Evolutionary conservation across 2,888 invertebrate species (phyloP), one percentile per base, ranked within the genome.

Genomic region (Melolontha melolontha): DNA sequence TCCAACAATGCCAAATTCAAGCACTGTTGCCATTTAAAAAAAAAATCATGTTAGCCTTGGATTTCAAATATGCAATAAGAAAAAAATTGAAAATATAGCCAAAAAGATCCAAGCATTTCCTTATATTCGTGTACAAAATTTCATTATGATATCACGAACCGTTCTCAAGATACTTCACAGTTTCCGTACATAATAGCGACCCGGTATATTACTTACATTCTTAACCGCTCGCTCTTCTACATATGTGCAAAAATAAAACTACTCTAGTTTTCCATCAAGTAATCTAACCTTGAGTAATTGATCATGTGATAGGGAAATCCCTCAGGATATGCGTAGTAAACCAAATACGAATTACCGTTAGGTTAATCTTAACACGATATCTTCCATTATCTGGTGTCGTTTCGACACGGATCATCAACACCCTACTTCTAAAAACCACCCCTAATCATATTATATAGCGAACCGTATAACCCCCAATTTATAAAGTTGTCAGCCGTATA

Each of bases 261-360:
- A 27, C n/a, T 57, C 27, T 57, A 42, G 1, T 47, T 11, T 29
- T 59, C 29, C 4, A 59, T 22, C 59, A 29, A 59, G 44, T 27
- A 44, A 59, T 59, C 42, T 44, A 59, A 44, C 59, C 29, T 44
- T 42, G 27, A 11, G 42, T 42, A 59, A 44, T 41, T 59, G 47
- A 44, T 59, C 17, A 42, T 39, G 5, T 54, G 54, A 14, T 14
- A 59, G 44, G 59, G 59, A 44, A 42, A 44, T 59, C 59, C 59
- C 59, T 47, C 59, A 44, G 59, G 59, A 59, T 59, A 44, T 29
- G 47, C 14, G 59, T 44, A 59, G 59, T 67, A 67, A 67, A 67
- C 54, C 63, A 67, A 67, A 67, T 67, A 67, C 44, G 63, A 67
- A 67, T 67, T 67, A 67, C 64, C 52, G 67, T 67, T 63, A 64